Conservation (phyloP, 2,888 invertebrate genomes). For the Chymomyza amoena region DNA sequence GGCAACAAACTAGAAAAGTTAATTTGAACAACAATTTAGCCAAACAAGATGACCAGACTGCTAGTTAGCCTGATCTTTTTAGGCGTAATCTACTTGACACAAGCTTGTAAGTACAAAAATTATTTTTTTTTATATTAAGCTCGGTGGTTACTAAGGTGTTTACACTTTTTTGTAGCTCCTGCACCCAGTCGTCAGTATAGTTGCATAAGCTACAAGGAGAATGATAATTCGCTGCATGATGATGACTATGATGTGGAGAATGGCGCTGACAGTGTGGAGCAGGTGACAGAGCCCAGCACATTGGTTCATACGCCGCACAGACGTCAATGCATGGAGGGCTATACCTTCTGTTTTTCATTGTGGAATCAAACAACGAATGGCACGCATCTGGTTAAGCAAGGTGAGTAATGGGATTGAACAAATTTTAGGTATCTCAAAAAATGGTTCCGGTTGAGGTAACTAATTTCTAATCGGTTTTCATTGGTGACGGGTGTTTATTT, state of each 20-base stretch:
- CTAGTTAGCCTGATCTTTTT: conserved; percentile 30
- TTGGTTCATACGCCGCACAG: conserved; percentile 29
- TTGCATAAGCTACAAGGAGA: conserved; percentile 74
- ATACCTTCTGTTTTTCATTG: conserved; percentile 72
- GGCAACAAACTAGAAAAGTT: not conserved
- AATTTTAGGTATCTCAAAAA: not conserved
- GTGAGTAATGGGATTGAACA: conserved; percentile 32
- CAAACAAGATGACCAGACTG: conserved; percentile 38
- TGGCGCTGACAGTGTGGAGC: conserved; percentile 40
- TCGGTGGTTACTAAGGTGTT: not conserved
- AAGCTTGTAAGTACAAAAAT: conserved; percentile 42
- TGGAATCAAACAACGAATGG: conserved; percentile 71
- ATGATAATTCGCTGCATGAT: conserved; percentile 67
- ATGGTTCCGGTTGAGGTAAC: too few relatives aligned
- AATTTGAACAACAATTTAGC: not conserved
- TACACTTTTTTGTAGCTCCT: conserved; percentile 47
- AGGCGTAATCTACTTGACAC: conserved; percentile 27
- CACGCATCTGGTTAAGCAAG: conserved; percentile 69
- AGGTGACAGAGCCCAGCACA: conserved; percentile 28
- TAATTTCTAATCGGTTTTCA: too few relatives aligned
- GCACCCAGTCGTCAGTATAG: conserved; percentile 61
- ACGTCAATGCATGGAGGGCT: conserved; percentile 65
- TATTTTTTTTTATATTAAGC: not conserved
- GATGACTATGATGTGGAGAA: conserved; percentile 68
- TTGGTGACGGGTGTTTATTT: not conserved